Base-by-base conservation (phyloP, 30 jellyfish, hydroid and myxozoan species). In the Rhopilema esculentum region DNA sequence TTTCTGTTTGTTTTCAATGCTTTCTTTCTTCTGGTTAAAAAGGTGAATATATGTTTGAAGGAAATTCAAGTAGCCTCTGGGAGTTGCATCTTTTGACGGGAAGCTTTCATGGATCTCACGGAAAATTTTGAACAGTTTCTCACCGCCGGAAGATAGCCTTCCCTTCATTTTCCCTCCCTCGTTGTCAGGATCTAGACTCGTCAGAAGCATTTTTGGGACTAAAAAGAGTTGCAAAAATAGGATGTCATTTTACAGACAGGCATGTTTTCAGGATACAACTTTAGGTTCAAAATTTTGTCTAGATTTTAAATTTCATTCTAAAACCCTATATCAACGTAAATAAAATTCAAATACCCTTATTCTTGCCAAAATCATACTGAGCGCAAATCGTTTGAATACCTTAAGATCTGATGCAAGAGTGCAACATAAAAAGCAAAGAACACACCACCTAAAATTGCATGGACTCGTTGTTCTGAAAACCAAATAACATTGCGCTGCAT, bases 201-300 rank as follows among this genome's bases (percentile, higher is more conserved):
- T 53, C 30, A 89, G 75, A 31, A 93, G 29, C 95, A 93, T 89
- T 67, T 75, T 93, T 31, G 98, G 98, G 4, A 88, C 98, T 93
- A 81, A 69, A 76, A 87, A 27, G 0, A 33, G 64, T 17, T 30
- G 16, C 49, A 53, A 22, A 50, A 18, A 49, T 12, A 15, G 15
- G 16, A n/a, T n/a, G n/a, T n/a, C n/a, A n/a, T 18, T n/a, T 29
- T 27, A 21, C 8, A 75, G 53, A 70, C 27, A n/a, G 4, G 9
- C 82, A 19, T 2, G 25, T 70, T n/a, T 12, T 2, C 57, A 2
- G 57, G 9, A 40, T 6, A 40, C 57, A 2, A 12, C 57, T 2
- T 40, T n/a, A n/a, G n/a, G n/a, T n/a, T n/a, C n/a, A n/a, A n/a
- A n/a, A n/a, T n/a, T n/a, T n/a, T n/a, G n/a, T n/a, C n/a, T n/a